Percentiles rank a stretch among this genome's conserved stretches.
These are phyloP conservation scores for Scalopus aquaticus DNA, from an alignment of 2,113 vertebrate species.

Conservation along the genomic window DNA sequence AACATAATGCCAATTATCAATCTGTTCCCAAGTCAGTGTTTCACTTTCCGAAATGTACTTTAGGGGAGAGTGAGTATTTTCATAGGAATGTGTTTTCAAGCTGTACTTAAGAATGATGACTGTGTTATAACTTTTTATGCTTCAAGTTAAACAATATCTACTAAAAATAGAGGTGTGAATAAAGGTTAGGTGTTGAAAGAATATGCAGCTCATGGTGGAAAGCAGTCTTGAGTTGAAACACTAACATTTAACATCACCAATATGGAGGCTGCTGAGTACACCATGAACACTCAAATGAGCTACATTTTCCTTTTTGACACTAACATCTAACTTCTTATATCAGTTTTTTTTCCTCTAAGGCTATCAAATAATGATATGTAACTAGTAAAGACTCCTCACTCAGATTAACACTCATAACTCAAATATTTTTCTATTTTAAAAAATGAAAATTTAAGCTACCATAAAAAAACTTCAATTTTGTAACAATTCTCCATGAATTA, in stretches of 20 bases:
- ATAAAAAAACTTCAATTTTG: background rate
- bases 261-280: background rate
- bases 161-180: conserved; percentile 63
- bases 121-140: conserved; percentile 22
- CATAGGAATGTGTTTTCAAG: conserved; percentile 51
- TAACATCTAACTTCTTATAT: conserved; percentile 16
- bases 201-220: conserved; percentile 7
- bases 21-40: conserved; percentile 31
- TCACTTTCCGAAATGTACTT: conserved; percentile 27
- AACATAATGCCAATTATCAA: conserved; percentile 41
- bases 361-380: background rate
- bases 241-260: conserved; percentile 15
- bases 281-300: background rate
- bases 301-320: conserved; percentile 27
- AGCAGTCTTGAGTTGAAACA: background rate
- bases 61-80: background rate
- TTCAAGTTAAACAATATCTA: conserved; percentile 60
- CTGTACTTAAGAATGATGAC: conserved; percentile 28
- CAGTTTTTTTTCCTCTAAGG: background rate
- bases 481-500: background rate
- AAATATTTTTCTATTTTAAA: conserved; percentile 26
- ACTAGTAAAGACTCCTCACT: background rate
- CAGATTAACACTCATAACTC: background rate
- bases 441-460: background rate
- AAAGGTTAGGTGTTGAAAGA: conserved; percentile 41